phyloP scores from a whole-genome alignment of 35 echinoderm and acorn worm species.

The Strongylocentrotus purpuratus region DNA sequence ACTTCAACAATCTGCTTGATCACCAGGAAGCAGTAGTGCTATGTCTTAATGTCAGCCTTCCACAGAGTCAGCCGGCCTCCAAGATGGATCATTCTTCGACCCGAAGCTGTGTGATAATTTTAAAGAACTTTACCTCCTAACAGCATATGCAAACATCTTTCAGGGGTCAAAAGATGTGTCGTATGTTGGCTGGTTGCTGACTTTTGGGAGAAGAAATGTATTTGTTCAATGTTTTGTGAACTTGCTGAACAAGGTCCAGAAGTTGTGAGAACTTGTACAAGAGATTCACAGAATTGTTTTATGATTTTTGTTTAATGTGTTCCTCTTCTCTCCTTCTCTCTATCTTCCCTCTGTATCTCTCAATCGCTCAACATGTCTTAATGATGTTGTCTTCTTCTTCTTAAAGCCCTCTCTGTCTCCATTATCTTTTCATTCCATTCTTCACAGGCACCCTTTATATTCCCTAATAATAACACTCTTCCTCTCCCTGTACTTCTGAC shows the following conservation, averaged over 20 bases:
- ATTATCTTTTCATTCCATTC: neutral
- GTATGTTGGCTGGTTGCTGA: neutral
- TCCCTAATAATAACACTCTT: neutral
- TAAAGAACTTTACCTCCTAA: neutral
- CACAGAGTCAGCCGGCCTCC: neutral
- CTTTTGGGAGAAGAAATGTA: neutral
- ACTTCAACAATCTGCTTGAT: constrained; percentile 65
- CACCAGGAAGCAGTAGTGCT: neutral
- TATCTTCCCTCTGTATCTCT: neutral
- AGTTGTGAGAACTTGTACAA: neutral
- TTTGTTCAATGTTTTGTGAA: neutral
- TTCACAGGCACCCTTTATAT: neutral
- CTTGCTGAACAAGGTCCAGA: neutral
- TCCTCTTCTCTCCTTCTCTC: neutral
- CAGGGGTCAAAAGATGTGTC: neutral
- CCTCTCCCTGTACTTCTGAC: neutral
- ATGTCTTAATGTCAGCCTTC: neutral
- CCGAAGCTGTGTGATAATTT: neutral
- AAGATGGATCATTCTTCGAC: neutral
- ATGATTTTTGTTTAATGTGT: neutral
- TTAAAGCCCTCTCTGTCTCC: neutral
- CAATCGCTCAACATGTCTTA: neutral
- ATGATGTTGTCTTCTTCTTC: neutral
- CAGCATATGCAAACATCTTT: neutral
- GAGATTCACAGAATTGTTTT: neutral